Evolutionary conservation across 2,888 invertebrate genomes (phyloP).

Genomic region (Lagria hirta): DNA sequence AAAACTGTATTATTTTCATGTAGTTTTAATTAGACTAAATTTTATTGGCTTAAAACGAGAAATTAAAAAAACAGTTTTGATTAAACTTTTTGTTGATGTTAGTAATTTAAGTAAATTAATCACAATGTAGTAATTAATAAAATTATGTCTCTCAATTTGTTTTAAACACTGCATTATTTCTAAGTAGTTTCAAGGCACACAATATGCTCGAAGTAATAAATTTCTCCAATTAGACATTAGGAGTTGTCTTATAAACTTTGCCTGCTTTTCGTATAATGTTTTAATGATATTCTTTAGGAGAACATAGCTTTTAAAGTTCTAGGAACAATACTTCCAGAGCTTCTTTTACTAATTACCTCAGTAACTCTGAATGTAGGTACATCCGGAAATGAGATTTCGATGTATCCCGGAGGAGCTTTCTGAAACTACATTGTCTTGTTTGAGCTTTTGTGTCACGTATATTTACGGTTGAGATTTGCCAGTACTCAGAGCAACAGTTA

Average conservation of each 20-base stretch:
- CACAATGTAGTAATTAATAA: too few relatives aligned
- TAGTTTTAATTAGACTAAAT: too few relatives aligned
- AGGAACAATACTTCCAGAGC: conserved; percentile 40
- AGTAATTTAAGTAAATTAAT: too few relatives aligned
- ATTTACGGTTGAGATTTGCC: conserved; percentile 40
- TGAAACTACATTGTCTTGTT: conserved; percentile 33
- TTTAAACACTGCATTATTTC: too few relatives aligned
- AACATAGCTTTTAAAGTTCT: conserved; percentile 30
- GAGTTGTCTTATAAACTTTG: too few relatives aligned
- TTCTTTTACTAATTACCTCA: conserved; percentile 51
- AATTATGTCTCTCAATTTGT: too few relatives aligned
- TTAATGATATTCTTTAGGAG: conserved; percentile 19
- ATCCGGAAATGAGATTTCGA: conserved; percentile 56
- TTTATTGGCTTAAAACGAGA: too few relatives aligned
- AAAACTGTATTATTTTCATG: too few relatives aligned
- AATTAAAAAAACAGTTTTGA: too few relatives aligned
- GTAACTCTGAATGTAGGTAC: conserved; percentile 42
- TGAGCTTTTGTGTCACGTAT: conserved; percentile 26
- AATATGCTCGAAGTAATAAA: background rate
- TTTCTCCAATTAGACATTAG: too few relatives aligned
- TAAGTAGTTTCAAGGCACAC: too few relatives aligned
- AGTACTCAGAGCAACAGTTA: conserved; percentile 48
- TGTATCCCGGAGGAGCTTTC: conserved; percentile 55
- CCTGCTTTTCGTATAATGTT: conserved; percentile 12
- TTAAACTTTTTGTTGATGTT: too few relatives aligned